Base-by-base conservation (phyloP, 2,113 vertebrate species). In the Condylura cristata region DNA sequence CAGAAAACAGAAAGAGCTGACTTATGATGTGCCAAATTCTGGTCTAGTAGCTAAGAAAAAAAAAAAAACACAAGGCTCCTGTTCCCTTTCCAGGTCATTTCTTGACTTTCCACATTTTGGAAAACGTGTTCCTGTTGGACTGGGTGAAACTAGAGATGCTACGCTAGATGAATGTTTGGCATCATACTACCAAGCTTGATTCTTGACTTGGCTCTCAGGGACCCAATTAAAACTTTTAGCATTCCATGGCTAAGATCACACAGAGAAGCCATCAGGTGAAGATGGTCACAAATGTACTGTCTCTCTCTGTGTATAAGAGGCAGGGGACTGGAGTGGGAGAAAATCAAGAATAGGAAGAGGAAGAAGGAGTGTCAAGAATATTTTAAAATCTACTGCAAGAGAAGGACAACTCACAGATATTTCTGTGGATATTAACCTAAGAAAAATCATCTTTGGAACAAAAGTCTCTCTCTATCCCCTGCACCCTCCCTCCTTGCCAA, bases 1-100 rank as follows among this genome's bases (percentile, higher is more conserved):
- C 86, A 81, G 51, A 79, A 89, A 65, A 32, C 79, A 74, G 37
- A 74, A 75, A 92, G n/a, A 37, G 12, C 84, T 96, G 84, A 79
- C n/a, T 68, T 81, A 86, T 0, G 0, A 37, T 32, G 41, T 28
- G 13, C 79, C n/a, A 91, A 74, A 91, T 75, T 91, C 53, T 86
- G 79, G 75, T 72, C 34, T 17, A 46, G 87, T 16, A 51, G 46
- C 65, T 81, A 89, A 89, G 80, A 76, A 89, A 72, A 92, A 78
- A 93, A 76, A 89, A 72, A 92, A 78, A 93, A 71, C 41, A 58
- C 32, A 58, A 39, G 63, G 46, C 58, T 83, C 32, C 34, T 71
- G 61, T 20, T 86, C 60, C 4, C 4, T 53, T 91, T 81, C 68
- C 28, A 96, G 86, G 68, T 28, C 68, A 26, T 60, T 80, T 12